Base-by-base conservation (phyloP, 2,113 vertebrate species). In the Oncorhynchus clarkii region DNA sequence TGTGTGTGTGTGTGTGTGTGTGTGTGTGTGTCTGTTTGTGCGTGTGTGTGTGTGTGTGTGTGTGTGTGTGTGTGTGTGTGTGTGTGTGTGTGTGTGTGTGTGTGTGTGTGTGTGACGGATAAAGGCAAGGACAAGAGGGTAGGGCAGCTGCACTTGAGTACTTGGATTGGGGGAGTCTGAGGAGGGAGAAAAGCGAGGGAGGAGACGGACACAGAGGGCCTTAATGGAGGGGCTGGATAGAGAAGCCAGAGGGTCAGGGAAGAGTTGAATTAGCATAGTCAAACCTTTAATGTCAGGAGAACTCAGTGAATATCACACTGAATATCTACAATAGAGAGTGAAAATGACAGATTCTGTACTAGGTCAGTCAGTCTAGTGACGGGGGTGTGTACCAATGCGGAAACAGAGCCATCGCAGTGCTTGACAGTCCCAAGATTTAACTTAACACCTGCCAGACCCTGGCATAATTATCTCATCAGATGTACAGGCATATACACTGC, bases 181-280 rank as follows among this genome's bases (percentile, higher is more conserved):
- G 59, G 59, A 16, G 59, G 59, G 6, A 16, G 13, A 9, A 62
- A 62, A 72, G 76, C 82, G 57, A 82, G 88, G 59, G 34, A 89
- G 87, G 89, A 83, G 89, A 84, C 51, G 88, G 86, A 90, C 90
- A 92, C 90, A 90, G 92, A 93, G 92, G 93, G 93, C 92, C 92
- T 92, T 94, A 93, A 93, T 93, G 92, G 94, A 95, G 93, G 94
- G 93, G 93, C 91, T 89, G 92, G 92, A 91, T 93, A 93, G 90
- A 95, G 92, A 93, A 93, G 93, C 91, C 93, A 93, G 89, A 88
- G 92, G 95, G 94, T 60, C 59, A 60, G 59, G 59, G 59, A 60
- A 7, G 59, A n/a, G 59, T 12, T 60, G 59, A 8, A 22, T 62
- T 62, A 24, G 59, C 59, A 62, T 62, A 62, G n/a, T 62, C 59